Base-by-base conservation (phyloP, 2,888 invertebrate species). In the Drosophila parthenogenetica region DNA sequence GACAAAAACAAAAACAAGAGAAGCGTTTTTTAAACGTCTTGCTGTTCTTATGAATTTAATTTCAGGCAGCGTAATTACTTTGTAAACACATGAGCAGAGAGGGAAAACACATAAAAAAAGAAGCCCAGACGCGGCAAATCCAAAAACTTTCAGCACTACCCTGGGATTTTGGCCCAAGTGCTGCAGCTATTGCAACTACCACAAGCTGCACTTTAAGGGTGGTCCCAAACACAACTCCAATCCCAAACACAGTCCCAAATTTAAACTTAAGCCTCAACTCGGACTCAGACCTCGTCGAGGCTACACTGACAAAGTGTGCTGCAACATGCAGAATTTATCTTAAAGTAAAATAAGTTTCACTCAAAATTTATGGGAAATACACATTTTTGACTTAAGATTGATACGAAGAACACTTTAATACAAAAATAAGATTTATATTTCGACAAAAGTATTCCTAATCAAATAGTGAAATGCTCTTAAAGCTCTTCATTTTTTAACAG, bases 51-150 rank as follows among this genome's bases (percentile, higher is more conserved):
- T 88, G 88, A 90, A 90, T 89, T 89, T 89, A 88, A 90, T 89
- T 90, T 89, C 79, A 87, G 88, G 80, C 90, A 79, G 80, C 90
- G 87, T 90, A 89, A 89, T 90, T 90, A 89, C 88, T 90, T 89
- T 90, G 88, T 89, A 89, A 90, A 89, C 88, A 89, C 88, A 86
- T 89, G 89, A 87, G 89, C 75, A 79, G 74, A 74, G 65, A 63
- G 48, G 16, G 2, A 55, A 70, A 75, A 69, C 50, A 69, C 67
- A 78, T 68, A 59, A 62, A 66, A 46, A 29, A 29, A 29, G 29
- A 8, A 46, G 62, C 19, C 48, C 60, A 79, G 69, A 76, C 69
- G 67, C 72, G 65, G 64, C 66, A 67, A 66, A 71, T 68, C 58
- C 35, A 68, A 71, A 69, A 64, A 69, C 57, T 80, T 72, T 64